These are phyloP conservation scores for Micromys minutus DNA, from an alignment of 2,113 vertebrate species.

Conservation along the genomic window DNA sequence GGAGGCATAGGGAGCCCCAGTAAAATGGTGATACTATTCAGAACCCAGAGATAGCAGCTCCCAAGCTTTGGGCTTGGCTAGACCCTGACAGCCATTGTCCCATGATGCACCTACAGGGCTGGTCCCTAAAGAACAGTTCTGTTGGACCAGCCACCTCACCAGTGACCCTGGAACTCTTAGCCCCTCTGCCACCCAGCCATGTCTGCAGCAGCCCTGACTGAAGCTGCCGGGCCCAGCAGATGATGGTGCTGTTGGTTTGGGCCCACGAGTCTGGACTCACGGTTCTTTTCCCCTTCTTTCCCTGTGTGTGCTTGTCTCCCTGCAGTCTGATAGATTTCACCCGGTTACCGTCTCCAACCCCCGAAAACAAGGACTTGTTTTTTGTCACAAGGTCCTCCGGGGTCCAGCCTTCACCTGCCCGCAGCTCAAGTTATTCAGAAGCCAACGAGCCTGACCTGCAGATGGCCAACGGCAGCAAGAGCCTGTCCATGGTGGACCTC, in stretches of 20 bases:
- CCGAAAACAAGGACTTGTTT: slow-evolving; percentile 99
- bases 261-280: slow-evolving; percentile 81
- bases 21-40: slow-evolving; percentile 72
- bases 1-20: slow-evolving; percentile 59
- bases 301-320: slow-evolving; percentile 85
- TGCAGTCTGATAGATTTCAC: slow-evolving; percentile 98
- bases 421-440: slow-evolving; percentile 99
- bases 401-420: slow-evolving; percentile 96
- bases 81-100: slow-evolving; percentile 52
- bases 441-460: slow-evolving; percentile 96
- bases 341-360: slow-evolving; percentile 97
- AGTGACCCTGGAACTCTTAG: not conserved
- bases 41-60: slow-evolving; percentile 65
- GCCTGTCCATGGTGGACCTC: slow-evolving; percentile 99
- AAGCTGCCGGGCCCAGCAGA: slow-evolving; percentile 1
- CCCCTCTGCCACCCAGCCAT: not conserved
- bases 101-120: not conserved
- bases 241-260: slow-evolving; percentile 73
- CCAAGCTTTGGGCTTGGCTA: slow-evolving; percentile 59
- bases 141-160: not conserved
- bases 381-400: slow-evolving; percentile 98
- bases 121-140: not conserved
- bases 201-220: not conserved
- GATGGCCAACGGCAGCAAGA: slow-evolving; percentile 97
- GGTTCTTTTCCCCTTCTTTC: slow-evolving; percentile 86